Evolutionary conservation across 2,113 vertebrate genomes (phyloP).

Genomic region (Rostratula benghalensis): DNA sequence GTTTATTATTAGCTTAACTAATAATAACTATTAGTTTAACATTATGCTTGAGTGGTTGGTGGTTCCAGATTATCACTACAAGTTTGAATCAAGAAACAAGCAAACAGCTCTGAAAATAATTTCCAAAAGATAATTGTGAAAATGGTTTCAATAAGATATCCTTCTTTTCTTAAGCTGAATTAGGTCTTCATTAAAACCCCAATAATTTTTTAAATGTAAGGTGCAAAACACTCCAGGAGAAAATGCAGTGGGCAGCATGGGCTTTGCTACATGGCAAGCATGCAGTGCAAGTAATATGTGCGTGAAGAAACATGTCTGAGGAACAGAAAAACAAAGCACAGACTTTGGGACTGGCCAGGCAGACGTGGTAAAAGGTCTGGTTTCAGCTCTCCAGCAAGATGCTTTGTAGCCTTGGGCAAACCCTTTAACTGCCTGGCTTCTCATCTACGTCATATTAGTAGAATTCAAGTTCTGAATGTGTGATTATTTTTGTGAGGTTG

Average conservation of each 20-base stretch:
- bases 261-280: not conserved
- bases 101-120: not conserved
- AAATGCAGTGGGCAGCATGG: not conserved
- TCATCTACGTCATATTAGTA: not conserved
- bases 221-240: not conserved
- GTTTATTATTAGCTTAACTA: too few species aligned
- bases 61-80: not conserved
- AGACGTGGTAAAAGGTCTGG: constrained; percentile 7
- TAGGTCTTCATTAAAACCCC: not conserved
- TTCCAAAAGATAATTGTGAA: not conserved
- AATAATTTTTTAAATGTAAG: not conserved
- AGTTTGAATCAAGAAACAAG: not conserved
- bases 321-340: constrained; percentile 40
- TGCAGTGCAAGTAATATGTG: not conserved
- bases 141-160: not conserved
- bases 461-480: not conserved
- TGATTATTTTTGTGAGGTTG: not conserved
- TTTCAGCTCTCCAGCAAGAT: constrained; percentile 29
- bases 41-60: not conserved
- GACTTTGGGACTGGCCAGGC: not conserved
- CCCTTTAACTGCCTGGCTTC: not conserved
- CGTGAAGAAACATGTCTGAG: constrained; percentile 36
- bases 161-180: not conserved
- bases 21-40: not conserved
- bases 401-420: not conserved